These are phyloP conservation scores for Nanger granti DNA, from an alignment of 2,113 vertebrate species.

Conservation along the genomic window DNA sequence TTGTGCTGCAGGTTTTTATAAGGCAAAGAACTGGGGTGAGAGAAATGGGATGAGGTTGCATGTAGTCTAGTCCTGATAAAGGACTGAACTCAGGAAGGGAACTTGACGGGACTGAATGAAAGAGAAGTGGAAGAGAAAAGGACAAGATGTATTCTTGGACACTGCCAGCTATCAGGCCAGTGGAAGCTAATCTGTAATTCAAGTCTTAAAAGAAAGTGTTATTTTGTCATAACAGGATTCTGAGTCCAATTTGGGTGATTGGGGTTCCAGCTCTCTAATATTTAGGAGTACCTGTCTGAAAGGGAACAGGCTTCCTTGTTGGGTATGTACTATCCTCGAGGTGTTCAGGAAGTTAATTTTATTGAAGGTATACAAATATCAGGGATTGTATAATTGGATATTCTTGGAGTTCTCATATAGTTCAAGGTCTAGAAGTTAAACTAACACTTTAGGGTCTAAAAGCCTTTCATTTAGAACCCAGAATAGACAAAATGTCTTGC, in stretches of 20 bases:
- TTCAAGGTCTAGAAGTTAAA: neutral
- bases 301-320: neutral
- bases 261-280: neutral
- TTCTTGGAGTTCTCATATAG: neutral
- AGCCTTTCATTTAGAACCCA: neutral
- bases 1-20: neutral
- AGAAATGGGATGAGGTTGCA: neutral
- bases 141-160: neutral
- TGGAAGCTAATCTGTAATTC: neutral
- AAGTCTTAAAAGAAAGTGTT: neutral
- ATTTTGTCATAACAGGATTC: neutral
- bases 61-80: neutral
- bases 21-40: neutral
- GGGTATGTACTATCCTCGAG: neutral
- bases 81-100: neutral
- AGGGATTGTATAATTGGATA: neutral
- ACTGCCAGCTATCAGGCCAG: neutral
- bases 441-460: neutral
- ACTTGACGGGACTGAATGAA: neutral
- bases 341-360: neutral
- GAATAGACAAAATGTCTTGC: neutral
- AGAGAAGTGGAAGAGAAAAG: neutral
- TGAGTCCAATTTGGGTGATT: neutral
- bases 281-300: neutral
- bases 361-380: neutral